Percentiles rank a stretch among this genome's conserved stretches.
Evolutionary conservation across 2,888 invertebrate species (phyloP).

Genomic region (Drosophila villosipedis): DNA sequence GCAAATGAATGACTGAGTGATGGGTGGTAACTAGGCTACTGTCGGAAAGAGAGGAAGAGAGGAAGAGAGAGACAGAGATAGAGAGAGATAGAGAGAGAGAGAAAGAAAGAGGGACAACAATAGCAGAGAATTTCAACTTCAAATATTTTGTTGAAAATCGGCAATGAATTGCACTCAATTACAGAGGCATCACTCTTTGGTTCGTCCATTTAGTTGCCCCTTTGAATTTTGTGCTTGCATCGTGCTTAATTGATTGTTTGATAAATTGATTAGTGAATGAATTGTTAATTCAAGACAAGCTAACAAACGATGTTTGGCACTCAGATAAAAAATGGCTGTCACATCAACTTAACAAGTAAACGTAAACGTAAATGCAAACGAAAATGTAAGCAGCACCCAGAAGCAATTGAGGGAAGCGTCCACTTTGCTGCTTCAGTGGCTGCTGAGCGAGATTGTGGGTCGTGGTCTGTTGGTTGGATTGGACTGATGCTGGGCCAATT

Average conservation of each 20-base stretch:
- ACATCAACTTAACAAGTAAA: conserved; percentile 20
- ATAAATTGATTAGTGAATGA: conserved; percentile 63
- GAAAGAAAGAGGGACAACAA: background rate
- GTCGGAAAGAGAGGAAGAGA: background rate
- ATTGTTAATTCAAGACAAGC: conserved; percentile 55
- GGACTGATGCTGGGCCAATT: conserved; percentile 57
- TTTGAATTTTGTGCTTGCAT: conserved; percentile 8
- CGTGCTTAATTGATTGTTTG: conserved; percentile 62
- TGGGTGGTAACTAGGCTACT: background rate
- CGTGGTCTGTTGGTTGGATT: conserved; percentile 38
- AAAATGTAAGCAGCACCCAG: conserved; percentile 15
- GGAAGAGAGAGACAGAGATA: background rate
- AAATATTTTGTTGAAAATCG: background rate
- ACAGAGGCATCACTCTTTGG: background rate
- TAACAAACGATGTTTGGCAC: conserved; percentile 14
- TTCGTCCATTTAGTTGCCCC: background rate
- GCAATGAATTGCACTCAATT: conserved; percentile 1
- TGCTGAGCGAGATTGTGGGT: conserved; percentile 51
- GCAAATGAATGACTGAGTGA: background rate
- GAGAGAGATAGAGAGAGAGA: background rate
- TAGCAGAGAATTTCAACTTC: background rate
- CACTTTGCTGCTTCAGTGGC: conserved; percentile 58
- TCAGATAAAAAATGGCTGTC: conserved; percentile 56
- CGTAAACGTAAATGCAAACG: conserved; percentile 28
- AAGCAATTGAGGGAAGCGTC: conserved; percentile 21